Evolutionary conservation across 2,888 invertebrate genomes (phyloP).

Genomic region (Trachelus stipa): DNA sequence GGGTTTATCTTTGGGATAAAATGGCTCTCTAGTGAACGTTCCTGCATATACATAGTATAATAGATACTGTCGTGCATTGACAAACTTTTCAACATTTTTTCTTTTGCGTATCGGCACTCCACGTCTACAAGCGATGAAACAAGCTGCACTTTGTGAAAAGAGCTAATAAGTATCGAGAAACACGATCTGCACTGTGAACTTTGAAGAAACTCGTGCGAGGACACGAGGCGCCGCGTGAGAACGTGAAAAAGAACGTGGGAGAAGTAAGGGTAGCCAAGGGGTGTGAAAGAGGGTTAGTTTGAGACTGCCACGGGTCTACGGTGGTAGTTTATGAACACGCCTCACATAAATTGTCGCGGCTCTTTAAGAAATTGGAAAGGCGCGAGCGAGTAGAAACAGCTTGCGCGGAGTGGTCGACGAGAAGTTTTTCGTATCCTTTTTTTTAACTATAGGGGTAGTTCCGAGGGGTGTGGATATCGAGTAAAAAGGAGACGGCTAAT

Average conservation of each 20-base stretch:
- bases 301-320: slow-evolving; percentile 20
- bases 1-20: neutral
- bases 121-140: slow-evolving; percentile 27
- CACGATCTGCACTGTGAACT: slow-evolving; percentile 60
- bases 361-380: slow-evolving; percentile 67
- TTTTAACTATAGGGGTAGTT: neutral
- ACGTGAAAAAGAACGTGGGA: slow-evolving; percentile 21
- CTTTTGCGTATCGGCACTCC: neutral
- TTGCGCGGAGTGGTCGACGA: slow-evolving; percentile 60
- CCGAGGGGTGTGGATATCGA: neutral
- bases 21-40: neutral
- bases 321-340: slow-evolving; percentile 65
- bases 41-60: neutral
- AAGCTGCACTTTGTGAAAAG: neutral
- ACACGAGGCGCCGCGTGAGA: slow-evolving; percentile 22
- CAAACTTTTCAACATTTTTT: slow-evolving; percentile 18
- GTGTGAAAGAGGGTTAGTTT: slow-evolving; percentile 27
- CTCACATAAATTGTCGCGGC: slow-evolving; percentile 67
- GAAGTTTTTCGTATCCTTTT: slow-evolving; percentile 51
- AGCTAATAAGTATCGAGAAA: slow-evolving; percentile 64
- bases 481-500: neutral
- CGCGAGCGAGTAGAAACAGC: slow-evolving; percentile 60
- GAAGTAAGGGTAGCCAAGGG: slow-evolving; percentile 11
- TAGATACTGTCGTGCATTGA: neutral
- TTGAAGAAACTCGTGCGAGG: slow-evolving; percentile 53